Evolutionary conservation across 2,113 vertebrate genomes (phyloP).

Genomic region (Loxodonta africana): DNA sequence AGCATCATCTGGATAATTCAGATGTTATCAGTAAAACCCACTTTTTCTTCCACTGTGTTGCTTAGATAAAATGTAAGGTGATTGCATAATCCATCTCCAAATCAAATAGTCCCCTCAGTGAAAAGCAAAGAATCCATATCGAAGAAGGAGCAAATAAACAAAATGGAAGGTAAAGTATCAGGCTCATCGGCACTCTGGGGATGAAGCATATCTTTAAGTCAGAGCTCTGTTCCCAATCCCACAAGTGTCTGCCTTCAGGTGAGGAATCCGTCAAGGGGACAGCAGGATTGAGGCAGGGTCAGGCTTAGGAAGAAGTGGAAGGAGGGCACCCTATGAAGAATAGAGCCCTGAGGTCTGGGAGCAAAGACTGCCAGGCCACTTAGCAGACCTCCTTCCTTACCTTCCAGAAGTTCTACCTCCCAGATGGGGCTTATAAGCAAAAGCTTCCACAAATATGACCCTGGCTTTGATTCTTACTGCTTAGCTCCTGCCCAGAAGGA

Average conservation of each 20-base stretch:
- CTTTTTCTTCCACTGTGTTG: constrained; percentile 4
- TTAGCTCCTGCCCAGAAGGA: background rate
- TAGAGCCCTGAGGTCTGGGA: background rate
- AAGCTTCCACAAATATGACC: background rate
- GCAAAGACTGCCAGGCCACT: background rate
- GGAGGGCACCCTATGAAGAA: background rate
- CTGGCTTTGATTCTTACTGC: background rate
- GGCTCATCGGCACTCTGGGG: background rate
- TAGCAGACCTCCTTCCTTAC: background rate
- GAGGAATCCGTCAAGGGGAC: background rate
- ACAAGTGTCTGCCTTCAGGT: background rate
- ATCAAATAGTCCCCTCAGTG: constrained; percentile 48
- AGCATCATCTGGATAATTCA: background rate
- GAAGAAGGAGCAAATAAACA: background rate
- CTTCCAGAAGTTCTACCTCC: background rate
- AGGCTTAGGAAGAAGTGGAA: background rate
- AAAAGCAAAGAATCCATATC: constrained; percentile 56
- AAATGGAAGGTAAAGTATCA: constrained; percentile 46
- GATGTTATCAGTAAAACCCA: constrained; percentile 21
- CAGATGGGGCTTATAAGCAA: background rate
- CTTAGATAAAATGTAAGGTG: constrained; percentile 12
- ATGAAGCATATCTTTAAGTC: background rate
- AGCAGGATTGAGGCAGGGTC: background rate
- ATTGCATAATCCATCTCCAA: constrained; percentile 4
- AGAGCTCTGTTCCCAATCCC: background rate